Conservation (phyloP, 2,113 vertebrate genomes). For the Protomyctophum bolini region DNA sequence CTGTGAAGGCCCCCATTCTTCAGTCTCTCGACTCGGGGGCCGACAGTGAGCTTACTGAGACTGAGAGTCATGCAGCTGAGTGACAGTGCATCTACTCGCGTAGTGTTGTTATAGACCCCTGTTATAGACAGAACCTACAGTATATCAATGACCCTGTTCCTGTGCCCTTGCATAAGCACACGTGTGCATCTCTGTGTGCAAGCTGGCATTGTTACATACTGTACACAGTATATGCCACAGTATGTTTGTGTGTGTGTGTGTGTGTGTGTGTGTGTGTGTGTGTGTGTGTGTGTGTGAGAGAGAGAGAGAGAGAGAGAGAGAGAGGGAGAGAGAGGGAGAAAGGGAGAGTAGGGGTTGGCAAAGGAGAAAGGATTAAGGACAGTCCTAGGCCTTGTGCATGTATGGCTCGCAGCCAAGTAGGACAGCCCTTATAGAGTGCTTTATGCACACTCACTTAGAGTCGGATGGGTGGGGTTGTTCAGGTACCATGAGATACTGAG, state of each 20-base stretch:
- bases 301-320: not conserved
- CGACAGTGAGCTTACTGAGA: constrained; percentile 48
- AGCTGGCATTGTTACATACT: no score
- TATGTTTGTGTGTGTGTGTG: not conserved
- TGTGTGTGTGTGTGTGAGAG: not conserved
- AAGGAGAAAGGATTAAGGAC: constrained; percentile 9
- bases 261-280: constrained; percentile 1
- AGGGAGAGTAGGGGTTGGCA: not conserved
- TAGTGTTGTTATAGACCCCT: no score
- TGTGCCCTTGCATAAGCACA: no score
- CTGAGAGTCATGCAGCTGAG: constrained; percentile 58
- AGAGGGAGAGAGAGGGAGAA: not conserved
- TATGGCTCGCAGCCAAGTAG: constrained; percentile 45
- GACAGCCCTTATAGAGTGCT: constrained; percentile 18
- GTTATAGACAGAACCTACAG: no score
- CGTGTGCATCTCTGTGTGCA: no score
- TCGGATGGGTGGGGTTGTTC: constrained; percentile 9
- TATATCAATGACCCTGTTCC: no score
- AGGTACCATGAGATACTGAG: constrained; percentile 51
- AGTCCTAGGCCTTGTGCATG: constrained; percentile 25
- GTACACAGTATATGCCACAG: no score
- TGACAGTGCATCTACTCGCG: constrained; percentile 32
- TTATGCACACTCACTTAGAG: constrained; percentile 25
- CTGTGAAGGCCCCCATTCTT: constrained; percentile 64
- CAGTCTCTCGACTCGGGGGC: not conserved